phyloP scores from a whole-genome alignment of 2,113 vertebrate species.

The Rhombomys opimus region DNA sequence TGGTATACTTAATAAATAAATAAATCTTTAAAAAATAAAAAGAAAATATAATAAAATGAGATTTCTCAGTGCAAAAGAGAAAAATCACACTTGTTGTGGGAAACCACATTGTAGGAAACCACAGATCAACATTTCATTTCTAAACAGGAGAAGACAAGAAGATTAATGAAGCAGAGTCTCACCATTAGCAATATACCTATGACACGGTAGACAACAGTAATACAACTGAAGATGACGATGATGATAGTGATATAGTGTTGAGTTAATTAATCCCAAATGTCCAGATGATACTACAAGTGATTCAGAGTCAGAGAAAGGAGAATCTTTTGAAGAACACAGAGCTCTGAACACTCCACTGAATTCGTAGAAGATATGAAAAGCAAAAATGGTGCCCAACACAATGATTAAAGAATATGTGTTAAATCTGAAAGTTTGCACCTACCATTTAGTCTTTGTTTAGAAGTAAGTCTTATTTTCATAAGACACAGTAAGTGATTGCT shows the following conservation, averaged over 20 bases:
- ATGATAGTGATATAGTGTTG: constrained; percentile 79
- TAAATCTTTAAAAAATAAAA: neutral
- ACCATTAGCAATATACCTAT: too few species aligned
- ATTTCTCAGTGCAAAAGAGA: neutral
- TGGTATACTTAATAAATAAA: too few species aligned
- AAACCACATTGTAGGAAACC: neutral
- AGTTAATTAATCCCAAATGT: constrained; percentile 84
- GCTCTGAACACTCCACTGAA: constrained; percentile 83
- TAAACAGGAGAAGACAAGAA: neutral
- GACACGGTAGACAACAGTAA: constrained; percentile 43
- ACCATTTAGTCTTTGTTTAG: constrained; percentile 84
- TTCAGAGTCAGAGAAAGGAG: constrained; percentile 86
- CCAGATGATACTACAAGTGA: constrained; percentile 86
- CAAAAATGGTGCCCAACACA: constrained; percentile 88
- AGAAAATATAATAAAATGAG: neutral
- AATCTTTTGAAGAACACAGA: constrained; percentile 84
- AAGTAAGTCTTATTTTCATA: constrained; percentile 88
- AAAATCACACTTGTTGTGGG: neutral
- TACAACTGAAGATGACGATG: neutral
- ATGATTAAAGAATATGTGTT: constrained; percentile 92
- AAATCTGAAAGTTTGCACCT: constrained; percentile 89
- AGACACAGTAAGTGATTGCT: constrained; percentile 89
- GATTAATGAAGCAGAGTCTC: neutral
- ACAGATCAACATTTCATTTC: neutral
- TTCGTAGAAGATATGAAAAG: constrained; percentile 84